phyloP scores from a whole-genome alignment of 2,113 vertebrate genomes.

The Notarius lentiginosus region DNA sequence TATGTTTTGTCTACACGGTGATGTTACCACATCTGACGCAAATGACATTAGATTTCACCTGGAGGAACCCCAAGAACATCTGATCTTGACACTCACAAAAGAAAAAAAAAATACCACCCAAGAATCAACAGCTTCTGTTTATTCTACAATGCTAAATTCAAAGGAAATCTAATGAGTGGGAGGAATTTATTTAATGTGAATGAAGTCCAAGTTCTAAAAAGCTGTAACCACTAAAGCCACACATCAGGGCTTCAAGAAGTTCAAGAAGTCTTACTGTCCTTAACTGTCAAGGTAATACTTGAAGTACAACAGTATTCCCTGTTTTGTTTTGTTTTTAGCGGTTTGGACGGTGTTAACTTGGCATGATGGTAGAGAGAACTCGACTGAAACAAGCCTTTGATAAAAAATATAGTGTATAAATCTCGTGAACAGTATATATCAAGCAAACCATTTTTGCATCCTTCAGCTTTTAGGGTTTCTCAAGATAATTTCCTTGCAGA shows the following conservation, averaged over 20 bases:
- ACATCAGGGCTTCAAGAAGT: background rate
- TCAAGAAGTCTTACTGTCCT: background rate
- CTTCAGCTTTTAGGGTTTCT: background rate
- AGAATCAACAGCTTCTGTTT: background rate
- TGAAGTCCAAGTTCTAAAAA: background rate
- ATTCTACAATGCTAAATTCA: background rate
- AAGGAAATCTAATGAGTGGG: background rate
- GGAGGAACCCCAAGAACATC: background rate
- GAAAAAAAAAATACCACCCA: background rate
- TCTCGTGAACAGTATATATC: background rate
- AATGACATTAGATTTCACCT: background rate
- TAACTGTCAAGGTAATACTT: background rate
- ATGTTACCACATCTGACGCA: constrained; percentile 14
- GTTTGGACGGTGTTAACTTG: background rate
- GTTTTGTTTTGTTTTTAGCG: background rate
- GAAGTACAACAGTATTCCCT: background rate
- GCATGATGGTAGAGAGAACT: background rate
- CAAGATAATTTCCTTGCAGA: background rate
- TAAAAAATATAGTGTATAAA: background rate
- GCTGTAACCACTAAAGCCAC: background rate
- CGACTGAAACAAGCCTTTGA: background rate
- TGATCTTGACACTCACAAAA: background rate
- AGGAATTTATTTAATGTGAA: background rate
- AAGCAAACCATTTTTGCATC: background rate
- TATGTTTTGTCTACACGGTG: background rate